These are phyloP conservation scores for Petrosia ficiformis DNA, from an alignment of 37 sponge, comb jelly and placozoan species.

Conservation along the genomic window DNA sequence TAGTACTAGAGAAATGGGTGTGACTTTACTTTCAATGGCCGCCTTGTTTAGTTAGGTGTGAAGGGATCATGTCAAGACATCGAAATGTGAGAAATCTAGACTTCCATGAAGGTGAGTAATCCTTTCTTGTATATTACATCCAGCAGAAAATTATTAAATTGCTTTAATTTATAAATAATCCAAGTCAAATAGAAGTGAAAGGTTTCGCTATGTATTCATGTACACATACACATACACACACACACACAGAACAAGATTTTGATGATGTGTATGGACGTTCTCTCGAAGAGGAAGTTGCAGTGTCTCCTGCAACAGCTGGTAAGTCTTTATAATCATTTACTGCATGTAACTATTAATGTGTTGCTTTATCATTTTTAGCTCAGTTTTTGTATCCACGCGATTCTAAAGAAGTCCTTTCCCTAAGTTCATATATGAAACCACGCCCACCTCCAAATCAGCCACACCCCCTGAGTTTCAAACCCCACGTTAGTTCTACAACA, in stretches of 20 bases:
- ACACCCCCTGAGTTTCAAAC: no score
- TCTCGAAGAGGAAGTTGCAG: slow-evolving; percentile 63
- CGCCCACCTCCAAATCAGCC: slow-evolving; percentile 1
- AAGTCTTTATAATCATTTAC: background rate
- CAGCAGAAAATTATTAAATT: background rate
- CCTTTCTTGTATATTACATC: no score
- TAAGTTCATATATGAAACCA: slow-evolving; percentile 36
- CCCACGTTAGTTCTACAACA: background rate
- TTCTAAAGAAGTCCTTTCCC: slow-evolving; percentile 21
- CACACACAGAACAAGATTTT: slow-evolving; percentile 31
- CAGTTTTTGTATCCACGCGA: slow-evolving; percentile 69
- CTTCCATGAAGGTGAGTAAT: slow-evolving; percentile 49
- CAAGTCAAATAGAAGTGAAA: no score
- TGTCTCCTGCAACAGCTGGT: slow-evolving; percentile 75
- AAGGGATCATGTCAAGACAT: slow-evolving; percentile 62
- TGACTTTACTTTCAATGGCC: no score
- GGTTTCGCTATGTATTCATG: no score
- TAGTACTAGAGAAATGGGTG: no score
- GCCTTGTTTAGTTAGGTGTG: no score
- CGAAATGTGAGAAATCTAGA: slow-evolving; percentile 45
- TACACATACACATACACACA: background rate
- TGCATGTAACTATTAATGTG: background rate
- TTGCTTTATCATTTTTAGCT: slow-evolving; percentile 26
- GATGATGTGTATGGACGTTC: slow-evolving; percentile 75
- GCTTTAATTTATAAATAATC: no score